Evolutionary conservation across 2,888 invertebrate genomes (phyloP).

Genomic region (Gari tellinella): DNA sequence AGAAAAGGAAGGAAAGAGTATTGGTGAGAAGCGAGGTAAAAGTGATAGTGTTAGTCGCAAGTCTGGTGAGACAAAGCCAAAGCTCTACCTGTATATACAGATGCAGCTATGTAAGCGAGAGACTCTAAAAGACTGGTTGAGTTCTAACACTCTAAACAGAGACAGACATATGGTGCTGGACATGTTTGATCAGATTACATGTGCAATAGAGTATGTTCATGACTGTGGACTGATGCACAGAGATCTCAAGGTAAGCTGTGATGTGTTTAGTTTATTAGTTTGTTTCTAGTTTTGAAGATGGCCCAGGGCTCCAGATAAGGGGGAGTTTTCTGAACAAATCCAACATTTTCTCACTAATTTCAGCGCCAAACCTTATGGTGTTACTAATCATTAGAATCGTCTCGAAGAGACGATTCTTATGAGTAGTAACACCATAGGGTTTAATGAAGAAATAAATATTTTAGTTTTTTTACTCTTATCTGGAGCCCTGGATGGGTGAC

Average conservation of each 20-base stretch:
- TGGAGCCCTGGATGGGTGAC: too few species aligned
- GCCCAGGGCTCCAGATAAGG: too few species aligned
- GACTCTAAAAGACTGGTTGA: conserved; percentile 96
- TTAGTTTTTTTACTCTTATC: too few species aligned
- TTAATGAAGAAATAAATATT: too few species aligned
- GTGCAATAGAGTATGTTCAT: conserved; percentile 98
- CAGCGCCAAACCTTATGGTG: too few species aligned
- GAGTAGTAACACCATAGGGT: too few species aligned
- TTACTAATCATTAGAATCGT: too few species aligned
- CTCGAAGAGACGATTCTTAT: too few species aligned
- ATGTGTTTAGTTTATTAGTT: background rate
- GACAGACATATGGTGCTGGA: conserved; percentile 75
- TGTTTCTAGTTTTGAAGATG: too few species aligned
- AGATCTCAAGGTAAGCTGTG: conserved; percentile 89
- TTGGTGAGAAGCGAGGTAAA: background rate
- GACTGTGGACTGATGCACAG: conserved; percentile 96
- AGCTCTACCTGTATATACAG: conserved; percentile 95
- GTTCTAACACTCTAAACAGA: conserved; percentile 77
- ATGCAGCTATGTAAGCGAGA: conserved; percentile 97
- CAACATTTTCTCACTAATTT: too few species aligned
- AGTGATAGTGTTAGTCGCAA: background rate
- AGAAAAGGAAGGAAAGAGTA: conserved; percentile 32
- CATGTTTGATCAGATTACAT: conserved; percentile 90
- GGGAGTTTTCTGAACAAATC: too few species aligned
- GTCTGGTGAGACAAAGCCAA: conserved; percentile 36